Percentiles rank a stretch among this genome's conserved stretches.
Evolutionary conservation across 2,888 invertebrate species (phyloP).

Genomic region (Coenonympha glycerion): DNA sequence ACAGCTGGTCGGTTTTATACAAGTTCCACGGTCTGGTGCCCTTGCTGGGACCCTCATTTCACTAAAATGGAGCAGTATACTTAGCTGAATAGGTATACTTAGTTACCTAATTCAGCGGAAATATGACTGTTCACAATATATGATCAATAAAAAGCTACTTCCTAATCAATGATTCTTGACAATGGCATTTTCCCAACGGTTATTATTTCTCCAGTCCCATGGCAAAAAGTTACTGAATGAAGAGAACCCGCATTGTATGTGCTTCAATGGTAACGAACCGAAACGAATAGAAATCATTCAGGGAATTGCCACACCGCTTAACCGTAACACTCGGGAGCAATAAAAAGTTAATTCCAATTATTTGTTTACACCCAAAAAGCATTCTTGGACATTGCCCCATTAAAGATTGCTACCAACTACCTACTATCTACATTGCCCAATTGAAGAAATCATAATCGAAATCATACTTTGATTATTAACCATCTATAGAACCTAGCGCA

Average conservation of each 20-base stretch:
- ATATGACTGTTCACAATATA: no score
- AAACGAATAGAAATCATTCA: slow-evolving; percentile 41
- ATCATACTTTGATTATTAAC: no score
- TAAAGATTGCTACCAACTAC: background rate
- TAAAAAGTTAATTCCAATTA: slow-evolving; percentile 53
- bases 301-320: slow-evolving; percentile 44
- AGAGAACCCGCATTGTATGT: slow-evolving; percentile 11
- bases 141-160: background rate
- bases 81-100: no score
- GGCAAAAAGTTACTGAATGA: slow-evolving; percentile 1
- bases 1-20: no score
- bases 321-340: slow-evolving; percentile 33
- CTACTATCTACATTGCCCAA: no score
- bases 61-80: no score
- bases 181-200: background rate
- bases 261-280: slow-evolving; percentile 24
- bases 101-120: no score
- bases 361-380: slow-evolving; percentile 29
- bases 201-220: background rate
- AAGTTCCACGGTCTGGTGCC: no score
- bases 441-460: background rate
- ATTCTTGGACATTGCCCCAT: background rate
- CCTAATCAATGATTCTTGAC: background rate
- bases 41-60: no score
- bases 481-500: no score